Percentiles rank a stretch among this genome's conserved stretches.
These are phyloP conservation scores for Parotocinclus haroldoi DNA, from an alignment of 2,797 vertebrate species.

Conservation along the genomic window DNA sequence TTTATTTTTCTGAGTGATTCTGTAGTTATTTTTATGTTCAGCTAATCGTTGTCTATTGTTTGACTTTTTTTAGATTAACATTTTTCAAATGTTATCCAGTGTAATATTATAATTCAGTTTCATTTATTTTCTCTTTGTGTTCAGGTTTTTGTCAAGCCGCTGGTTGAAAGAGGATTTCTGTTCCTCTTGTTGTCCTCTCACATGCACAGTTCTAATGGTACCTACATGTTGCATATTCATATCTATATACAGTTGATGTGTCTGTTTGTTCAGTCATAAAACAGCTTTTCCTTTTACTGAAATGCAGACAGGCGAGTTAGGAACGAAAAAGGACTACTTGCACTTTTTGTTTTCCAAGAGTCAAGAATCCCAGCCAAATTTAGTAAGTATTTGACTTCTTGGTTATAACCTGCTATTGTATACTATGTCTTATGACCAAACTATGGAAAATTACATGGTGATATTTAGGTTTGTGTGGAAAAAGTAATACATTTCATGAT, in stretches of 20 bases:
- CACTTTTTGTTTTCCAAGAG: slow-evolving; percentile 92
- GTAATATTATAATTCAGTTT: neutral
- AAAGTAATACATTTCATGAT: too few species aligned
- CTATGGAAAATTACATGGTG: too few species aligned
- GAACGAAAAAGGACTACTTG: slow-evolving; percentile 76
- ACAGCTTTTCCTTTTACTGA: slow-evolving; percentile 41
- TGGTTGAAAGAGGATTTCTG: slow-evolving; percentile 89
- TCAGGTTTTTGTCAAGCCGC: slow-evolving; percentile 91
- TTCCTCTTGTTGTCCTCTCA: slow-evolving; percentile 88
- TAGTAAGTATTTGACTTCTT: slow-evolving; percentile 59
- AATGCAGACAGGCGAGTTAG: slow-evolving; percentile 68
- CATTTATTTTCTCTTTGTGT: neutral
- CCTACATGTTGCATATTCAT: neutral
- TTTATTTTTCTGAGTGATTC: neutral
- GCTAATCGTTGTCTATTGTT: neutral
- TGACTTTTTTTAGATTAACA: too few species aligned
- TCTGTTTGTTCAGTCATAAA: neutral
- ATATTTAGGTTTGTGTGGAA: too few species aligned
- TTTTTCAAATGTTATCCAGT: too few species aligned
- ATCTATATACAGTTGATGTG: neutral
- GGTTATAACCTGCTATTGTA: neutral
- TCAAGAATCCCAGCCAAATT: slow-evolving; percentile 74
- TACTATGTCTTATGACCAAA: too few species aligned
- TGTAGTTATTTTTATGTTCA: neutral
- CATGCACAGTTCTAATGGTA: slow-evolving; percentile 86